Base-by-base conservation (phyloP, 2,797 vertebrate species). In the Eulemur rubriventer region DNA sequence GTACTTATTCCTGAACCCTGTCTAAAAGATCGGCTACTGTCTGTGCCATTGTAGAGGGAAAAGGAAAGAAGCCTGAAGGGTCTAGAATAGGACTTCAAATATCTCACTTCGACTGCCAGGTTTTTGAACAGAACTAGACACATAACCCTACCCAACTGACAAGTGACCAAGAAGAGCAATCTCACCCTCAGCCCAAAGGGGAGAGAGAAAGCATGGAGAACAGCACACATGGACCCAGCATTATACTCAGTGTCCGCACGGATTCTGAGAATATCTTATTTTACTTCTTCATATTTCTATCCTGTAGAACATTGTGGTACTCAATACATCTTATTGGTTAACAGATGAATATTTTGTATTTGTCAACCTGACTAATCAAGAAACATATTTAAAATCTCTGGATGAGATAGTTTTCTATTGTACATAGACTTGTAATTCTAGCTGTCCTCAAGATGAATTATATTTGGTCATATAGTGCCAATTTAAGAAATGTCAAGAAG, bases 391-490 rank as follows among this genome's bases (percentile, higher is more conserved):
- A 76, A 88, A 76, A 59, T 57, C 46, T 83, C 89, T 83, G 18
- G 57, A 65, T 70, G 26, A 92, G 55, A 82, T 16, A 59, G 16
- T 35, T 79, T 94, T 85, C 83, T 91, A 67, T 65, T 86, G 59
- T 78, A 69, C 33, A 91, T 91, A 89, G 46, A 67, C 91, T 94
- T 96, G 10, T 57, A 28, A 89, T 94, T 96, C 48, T 48, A 76
- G 70, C 7, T 83, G 41, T 46, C 78, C 82, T 92, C 38, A 93
- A 94, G 22, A 65, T 93, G 86, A 96, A 61, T 93, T 91, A 61
- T 43, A 82, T 92, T 89, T 88, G 50, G 11, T 67, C 86, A 95
- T 83, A 90, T 8, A 86, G 22, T 46, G 26, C 7, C 65, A 83
- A 91, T 83, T 48, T 88, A 61, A 70, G 46, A 86, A 92, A 80